A percentile compares a stretch with the other conserved stretches of the same genome.
Evolutionary conservation across 2,113 vertebrate genomes (phyloP).

Genomic region (Salvelinus alpinus): DNA sequence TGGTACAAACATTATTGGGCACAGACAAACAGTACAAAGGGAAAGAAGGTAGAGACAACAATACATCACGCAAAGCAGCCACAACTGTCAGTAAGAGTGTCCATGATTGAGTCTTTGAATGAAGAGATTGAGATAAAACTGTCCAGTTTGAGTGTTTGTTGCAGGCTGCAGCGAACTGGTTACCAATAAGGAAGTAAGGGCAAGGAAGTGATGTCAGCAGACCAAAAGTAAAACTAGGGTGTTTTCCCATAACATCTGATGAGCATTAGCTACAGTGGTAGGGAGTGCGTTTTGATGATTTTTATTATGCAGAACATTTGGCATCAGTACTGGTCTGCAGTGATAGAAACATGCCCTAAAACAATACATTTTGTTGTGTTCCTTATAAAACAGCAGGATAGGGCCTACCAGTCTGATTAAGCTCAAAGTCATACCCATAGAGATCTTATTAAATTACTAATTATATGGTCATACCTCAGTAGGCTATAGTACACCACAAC

Average conservation of each 20-base stretch:
- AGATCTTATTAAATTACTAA: too few species aligned
- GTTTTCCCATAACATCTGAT: neutral
- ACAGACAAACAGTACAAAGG: too few species aligned
- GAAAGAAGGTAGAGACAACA: too few species aligned
- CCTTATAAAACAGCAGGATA: slow-evolving; percentile 47
- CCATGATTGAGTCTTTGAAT: too few species aligned
- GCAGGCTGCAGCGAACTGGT: too few species aligned
- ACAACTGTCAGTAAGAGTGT: too few species aligned
- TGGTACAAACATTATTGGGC: too few species aligned
- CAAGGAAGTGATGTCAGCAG: neutral
- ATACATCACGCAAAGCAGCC: too few species aligned
- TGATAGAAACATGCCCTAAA: slow-evolving; percentile 16
- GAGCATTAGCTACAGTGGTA: neutral
- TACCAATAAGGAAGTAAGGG: too few species aligned
- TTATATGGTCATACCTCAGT: too few species aligned
- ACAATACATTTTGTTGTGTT: slow-evolving; percentile 12
- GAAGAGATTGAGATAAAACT: too few species aligned
- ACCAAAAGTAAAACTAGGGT: neutral
- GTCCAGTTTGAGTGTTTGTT: too few species aligned
- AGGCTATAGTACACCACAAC: neutral
- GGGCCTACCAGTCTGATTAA: slow-evolving; percentile 31
- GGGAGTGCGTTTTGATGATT: neutral
- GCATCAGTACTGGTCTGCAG: neutral
- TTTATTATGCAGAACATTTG: neutral
- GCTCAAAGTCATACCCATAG: slow-evolving; percentile 20